Conservation (phyloP, 2,113 vertebrate species). For the Macrotus californicus region DNA sequence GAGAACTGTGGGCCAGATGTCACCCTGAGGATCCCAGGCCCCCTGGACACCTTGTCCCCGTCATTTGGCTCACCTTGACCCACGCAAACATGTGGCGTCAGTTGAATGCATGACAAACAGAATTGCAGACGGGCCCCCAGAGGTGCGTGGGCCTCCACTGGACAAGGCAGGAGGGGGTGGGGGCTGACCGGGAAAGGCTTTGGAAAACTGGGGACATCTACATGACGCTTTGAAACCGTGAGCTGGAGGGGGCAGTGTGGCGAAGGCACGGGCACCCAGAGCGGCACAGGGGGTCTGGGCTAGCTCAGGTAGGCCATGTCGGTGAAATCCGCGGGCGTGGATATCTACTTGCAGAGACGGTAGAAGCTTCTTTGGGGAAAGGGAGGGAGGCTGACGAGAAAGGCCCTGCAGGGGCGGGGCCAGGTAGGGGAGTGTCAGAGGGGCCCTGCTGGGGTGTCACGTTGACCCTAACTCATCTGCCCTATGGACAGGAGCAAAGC, state of each 20-base stretch:
- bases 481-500: no score
- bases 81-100: accelerated
- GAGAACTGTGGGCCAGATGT: accelerated
- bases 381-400: no score
- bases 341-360: neutral
- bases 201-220: no score
- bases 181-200: neutral
- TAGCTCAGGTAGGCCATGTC: no score
- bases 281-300: accelerated
- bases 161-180: no score
- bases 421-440: no score
- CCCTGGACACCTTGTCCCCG: accelerated
- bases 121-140: accelerated
- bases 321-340: no score
- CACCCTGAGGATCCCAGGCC: accelerated
- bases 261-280: accelerated
- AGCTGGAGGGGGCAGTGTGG: accelerated
- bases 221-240: neutral
- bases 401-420: accelerated
- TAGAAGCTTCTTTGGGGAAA: neutral
- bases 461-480: no score
- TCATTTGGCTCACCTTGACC: accelerated
- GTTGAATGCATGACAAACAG: accelerated
- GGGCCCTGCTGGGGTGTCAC: no score
- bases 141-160: accelerated